Evolutionary conservation across 2,888 invertebrate species (phyloP), one percentile per base, ranked within the genome.

Genomic region (Formica aserva): DNA sequence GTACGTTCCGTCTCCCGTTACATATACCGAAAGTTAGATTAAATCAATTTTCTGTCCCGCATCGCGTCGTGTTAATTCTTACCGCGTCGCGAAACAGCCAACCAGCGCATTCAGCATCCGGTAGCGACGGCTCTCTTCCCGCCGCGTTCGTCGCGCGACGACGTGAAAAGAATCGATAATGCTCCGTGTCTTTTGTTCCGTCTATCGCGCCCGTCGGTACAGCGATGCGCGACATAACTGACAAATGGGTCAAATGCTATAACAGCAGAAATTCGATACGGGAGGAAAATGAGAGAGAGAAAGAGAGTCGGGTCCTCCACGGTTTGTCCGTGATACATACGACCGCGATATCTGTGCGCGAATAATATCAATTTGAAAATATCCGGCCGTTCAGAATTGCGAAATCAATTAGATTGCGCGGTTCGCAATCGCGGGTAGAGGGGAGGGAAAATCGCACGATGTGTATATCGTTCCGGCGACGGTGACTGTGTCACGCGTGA

Each of bases 401-500:
- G n/a, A 66, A 22, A 57, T 77, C 77, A 57, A 78, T 78, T 57
- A 69, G 57, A 69, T 55, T n/a, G 13, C 29, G 55, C 52, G n/a
- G 29, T 22, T n/a, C 55, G 66, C 13, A 65, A 22, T 67, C 29
- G 48, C 67, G 29, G n/a, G 48, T 8, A 41, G 1, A 22, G 13
- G 22, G 26, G 13, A 18, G 48, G 6, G 13, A 48, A 57, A 69
- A 22, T 6, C 26, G 62, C 62, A 38, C 62, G 63, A 0, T 13
- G 41, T 1, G n/a, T 52, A 65, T 74, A 57, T 81, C 71, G 22
- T 22, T 60, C 4, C 57, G n/a, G 45, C 38, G 38, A 5, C n/a
- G 52, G 18, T 55, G 18, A 15, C 13, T 32, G 55, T 80, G 84
- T 88, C 87, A 74, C 38, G 82, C 76, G 83, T 90, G 87, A 90